Conservation (phyloP, 2,797 vertebrate species). For the Siniperca scherzeri region DNA sequence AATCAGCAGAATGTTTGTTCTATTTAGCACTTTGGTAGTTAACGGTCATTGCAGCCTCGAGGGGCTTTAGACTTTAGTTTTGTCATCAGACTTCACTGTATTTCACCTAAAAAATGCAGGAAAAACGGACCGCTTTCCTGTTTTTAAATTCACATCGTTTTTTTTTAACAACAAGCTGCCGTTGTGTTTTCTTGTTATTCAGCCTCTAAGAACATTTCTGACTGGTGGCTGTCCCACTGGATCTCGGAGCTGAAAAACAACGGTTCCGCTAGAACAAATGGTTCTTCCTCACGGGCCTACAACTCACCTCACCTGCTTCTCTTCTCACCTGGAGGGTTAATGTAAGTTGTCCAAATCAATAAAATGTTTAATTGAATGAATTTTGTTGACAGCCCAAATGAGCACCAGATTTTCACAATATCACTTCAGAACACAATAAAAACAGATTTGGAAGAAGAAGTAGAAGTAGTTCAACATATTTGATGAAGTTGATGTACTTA, state of each 20-base stretch:
- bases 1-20: background rate
- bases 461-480: too few species aligned
- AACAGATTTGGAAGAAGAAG: too few species aligned
- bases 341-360: slow-evolving; percentile 81
- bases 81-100: background rate
- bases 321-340: slow-evolving; percentile 81
- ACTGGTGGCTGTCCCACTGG: slow-evolving; percentile 99
- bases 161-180: background rate
- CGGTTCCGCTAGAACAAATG: slow-evolving; percentile 62
- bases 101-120: background rate
- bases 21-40: background rate
- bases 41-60: background rate
- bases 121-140: background rate
- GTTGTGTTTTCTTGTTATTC: slow-evolving; percentile 12
- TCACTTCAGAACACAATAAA: background rate
- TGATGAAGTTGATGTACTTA: too few species aligned
- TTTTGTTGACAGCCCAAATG: background rate
- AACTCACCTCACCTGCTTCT: slow-evolving; percentile 83
- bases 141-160: background rate
- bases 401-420: background rate
- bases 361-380: background rate
- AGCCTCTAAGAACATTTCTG: slow-evolving; percentile 93
- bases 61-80: background rate
- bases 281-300: slow-evolving; percentile 37
- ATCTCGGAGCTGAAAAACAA: slow-evolving; percentile 88